Conservation (phyloP, 2,113 vertebrate genomes). For the Scortum barcoo region DNA sequence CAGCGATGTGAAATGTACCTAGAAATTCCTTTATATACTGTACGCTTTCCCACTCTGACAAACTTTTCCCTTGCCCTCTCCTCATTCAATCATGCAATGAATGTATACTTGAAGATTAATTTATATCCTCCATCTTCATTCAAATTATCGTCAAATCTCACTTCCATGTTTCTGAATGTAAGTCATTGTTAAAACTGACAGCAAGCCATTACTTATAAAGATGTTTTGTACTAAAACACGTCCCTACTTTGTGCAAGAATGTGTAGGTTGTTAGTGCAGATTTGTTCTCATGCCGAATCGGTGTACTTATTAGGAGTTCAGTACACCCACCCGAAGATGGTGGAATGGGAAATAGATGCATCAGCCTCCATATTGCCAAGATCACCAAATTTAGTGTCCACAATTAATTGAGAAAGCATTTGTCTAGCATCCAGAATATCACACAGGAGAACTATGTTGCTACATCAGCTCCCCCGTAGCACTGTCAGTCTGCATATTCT, state of each 20-base stretch:
- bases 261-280: not conserved
- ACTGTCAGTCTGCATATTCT: not conserved
- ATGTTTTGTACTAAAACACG: not conserved
- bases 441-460: not conserved
- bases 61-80: not conserved
- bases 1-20: not conserved
- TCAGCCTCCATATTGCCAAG: not conserved
- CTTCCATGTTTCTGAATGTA: not conserved
- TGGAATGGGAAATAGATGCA: no score
- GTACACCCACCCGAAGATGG: no score
- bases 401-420: not conserved
- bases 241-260: not conserved
- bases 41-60: slow-evolving; percentile 4
- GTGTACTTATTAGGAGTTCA: no score
- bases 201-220: not conserved
- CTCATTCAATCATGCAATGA: not conserved
- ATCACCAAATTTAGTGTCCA: not conserved
- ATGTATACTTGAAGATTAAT: not conserved
- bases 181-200: not conserved
- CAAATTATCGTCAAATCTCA: not conserved
- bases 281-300: not conserved
- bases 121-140: not conserved
- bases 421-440: not conserved
- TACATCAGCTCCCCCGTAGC: not conserved
- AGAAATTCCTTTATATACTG: not conserved